These are phyloP conservation scores for Diglossa cyanea DNA, from an alignment of 2,797 vertebrate genomes.

Conservation along the genomic window DNA sequence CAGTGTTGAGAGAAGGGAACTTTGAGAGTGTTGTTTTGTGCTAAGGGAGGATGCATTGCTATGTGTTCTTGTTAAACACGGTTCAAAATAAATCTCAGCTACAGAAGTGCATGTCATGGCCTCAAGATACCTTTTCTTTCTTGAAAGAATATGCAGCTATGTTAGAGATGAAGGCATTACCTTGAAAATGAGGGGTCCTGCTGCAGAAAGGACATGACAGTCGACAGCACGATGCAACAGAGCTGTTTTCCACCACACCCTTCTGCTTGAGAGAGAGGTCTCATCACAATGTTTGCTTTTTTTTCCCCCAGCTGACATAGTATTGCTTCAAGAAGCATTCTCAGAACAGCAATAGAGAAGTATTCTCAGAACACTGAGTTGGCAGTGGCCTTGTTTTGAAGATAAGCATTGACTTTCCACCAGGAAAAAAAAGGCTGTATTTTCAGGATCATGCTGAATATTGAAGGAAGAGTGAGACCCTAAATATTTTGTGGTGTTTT, in stretches of 20 bases:
- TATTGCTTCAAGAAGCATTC: neutral
- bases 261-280: neutral
- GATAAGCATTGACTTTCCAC: neutral
- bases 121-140: neutral
- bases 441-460: neutral
- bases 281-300: neutral
- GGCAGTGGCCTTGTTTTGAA: neutral
- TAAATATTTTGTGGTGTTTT: neutral
- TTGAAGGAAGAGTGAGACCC: neutral
- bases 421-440: neutral
- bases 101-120: neutral
- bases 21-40: neutral
- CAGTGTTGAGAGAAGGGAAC: neutral
- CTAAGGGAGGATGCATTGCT: neutral
- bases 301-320: neutral
- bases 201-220: neutral
- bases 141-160: neutral
- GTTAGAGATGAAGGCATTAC: neutral
- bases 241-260: neutral
- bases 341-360: neutral
- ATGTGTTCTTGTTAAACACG: neutral
- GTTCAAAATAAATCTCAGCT: constrained; percentile 12
- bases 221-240: neutral
- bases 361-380: neutral
- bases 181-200: neutral